These are phyloP conservation scores for Ptiloglossa arizonensis DNA, from an alignment of 1,140 invertebrate genomes.

Conservation along the genomic window DNA sequence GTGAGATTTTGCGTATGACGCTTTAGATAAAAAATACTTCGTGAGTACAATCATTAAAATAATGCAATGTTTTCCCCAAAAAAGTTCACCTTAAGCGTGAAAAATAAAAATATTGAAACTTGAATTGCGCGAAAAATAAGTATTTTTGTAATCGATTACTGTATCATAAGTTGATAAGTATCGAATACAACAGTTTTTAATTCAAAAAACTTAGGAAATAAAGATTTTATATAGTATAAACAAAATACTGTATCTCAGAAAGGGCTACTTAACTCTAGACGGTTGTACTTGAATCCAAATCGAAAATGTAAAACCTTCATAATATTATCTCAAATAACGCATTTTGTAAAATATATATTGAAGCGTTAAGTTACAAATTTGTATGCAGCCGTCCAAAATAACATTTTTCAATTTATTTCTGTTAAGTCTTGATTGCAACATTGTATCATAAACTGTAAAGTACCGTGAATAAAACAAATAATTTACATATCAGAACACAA, in stretches of 20 bases:
- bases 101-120: background rate
- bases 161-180: no score
- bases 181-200: background rate
- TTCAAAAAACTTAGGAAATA: background rate
- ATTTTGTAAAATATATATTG: background rate
- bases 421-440: background rate
- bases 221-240: background rate
- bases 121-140: background rate
- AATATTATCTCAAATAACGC: background rate
- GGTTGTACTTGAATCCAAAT: slow-evolving; percentile 20
- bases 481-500: background rate
- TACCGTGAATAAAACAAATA: slow-evolving; percentile 34
- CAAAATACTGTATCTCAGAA: background rate
- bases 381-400: slow-evolving; percentile 10
- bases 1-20: slow-evolving; percentile 3
- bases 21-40: background rate
- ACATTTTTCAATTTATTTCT: slow-evolving; percentile 14
- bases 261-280: slow-evolving; percentile 11
- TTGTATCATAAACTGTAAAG: slow-evolving; percentile 39
- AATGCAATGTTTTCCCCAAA: slow-evolving; percentile 16
- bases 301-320: background rate
- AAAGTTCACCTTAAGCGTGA: background rate
- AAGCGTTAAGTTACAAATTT: slow-evolving; percentile 5
- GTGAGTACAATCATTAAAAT: slow-evolving; percentile 25
- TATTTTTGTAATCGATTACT: slow-evolving; percentile 23